Conservation (phyloP, 2,888 invertebrate species). For the Alloscopus bannaensis region DNA sequence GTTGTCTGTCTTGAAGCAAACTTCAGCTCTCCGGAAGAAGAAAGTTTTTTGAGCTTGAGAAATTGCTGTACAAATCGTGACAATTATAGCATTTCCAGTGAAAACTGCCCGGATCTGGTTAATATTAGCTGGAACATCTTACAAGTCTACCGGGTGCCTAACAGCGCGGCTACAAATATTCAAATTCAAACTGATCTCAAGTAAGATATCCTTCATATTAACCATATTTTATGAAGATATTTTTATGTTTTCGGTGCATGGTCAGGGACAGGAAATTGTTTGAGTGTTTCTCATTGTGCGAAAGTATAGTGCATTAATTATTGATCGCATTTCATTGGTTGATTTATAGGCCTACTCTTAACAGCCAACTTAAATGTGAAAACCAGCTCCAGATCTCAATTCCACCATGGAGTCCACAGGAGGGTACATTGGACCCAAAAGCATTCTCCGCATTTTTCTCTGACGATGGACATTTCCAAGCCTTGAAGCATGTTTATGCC, state of each 20-base stretch:
- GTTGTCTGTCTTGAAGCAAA: too few relatives aligned
- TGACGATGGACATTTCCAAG: conserved; percentile 38
- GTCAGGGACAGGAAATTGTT: too few relatives aligned
- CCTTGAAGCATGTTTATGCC: conserved; percentile 9
- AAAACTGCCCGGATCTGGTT: neutral
- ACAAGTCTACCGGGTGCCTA: neutral
- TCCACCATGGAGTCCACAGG: conserved; percentile 9
- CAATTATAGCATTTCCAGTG: neutral
- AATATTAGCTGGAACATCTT: neutral
- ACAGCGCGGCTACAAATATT: too few relatives aligned
- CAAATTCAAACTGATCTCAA: too few relatives aligned
- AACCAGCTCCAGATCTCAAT: neutral
- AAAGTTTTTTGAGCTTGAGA: neutral
- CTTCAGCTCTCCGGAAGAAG: too few relatives aligned
- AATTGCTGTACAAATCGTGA: neutral
- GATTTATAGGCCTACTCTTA: too few relatives aligned
- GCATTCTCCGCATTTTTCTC: conserved; percentile 29
- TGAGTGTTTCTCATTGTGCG: too few relatives aligned
- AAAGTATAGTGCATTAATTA: too few relatives aligned
- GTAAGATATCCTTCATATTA: too few relatives aligned
- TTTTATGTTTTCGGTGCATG: too few relatives aligned
- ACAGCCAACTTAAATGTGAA: neutral
- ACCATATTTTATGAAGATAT: too few relatives aligned
- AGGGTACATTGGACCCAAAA: neutral
- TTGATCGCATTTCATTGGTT: too few relatives aligned